phyloP scores from a whole-genome alignment of 1,140 invertebrate genomes.

The Diprion similis region DNA sequence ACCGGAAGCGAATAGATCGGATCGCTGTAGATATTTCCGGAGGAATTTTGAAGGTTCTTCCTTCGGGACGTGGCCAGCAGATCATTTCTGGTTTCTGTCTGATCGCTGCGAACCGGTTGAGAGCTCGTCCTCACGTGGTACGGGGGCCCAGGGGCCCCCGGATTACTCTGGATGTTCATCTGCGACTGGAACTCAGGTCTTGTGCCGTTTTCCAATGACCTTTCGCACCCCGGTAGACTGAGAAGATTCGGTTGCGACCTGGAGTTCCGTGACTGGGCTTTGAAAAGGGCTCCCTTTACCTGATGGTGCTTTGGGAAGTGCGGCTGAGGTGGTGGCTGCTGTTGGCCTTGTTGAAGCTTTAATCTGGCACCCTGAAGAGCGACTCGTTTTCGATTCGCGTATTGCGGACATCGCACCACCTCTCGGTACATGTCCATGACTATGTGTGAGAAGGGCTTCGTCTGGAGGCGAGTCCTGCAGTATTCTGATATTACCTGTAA shows the following conservation, averaged over 20 bases:
- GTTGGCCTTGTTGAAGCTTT: slow-evolving; percentile 21
- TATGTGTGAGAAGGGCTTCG: slow-evolving; percentile 67
- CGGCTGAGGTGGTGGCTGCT: slow-evolving; percentile 20
- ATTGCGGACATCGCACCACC: slow-evolving; percentile 56
- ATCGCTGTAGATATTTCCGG: slow-evolving; percentile 45
- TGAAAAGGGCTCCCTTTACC: slow-evolving; percentile 46
- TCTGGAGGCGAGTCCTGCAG: slow-evolving; percentile 62
- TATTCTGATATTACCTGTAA: slow-evolving; percentile 68
- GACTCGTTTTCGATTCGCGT: slow-evolving; percentile 47
- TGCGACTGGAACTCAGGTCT: slow-evolving; percentile 50
- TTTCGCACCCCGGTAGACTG: slow-evolving; percentile 34
- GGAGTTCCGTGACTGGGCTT: slow-evolving; percentile 53
- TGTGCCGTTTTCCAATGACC: slow-evolving; percentile 23
- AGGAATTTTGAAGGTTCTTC: slow-evolving; percentile 28
- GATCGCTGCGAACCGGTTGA: slow-evolving; percentile 36
- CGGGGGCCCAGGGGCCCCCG: slow-evolving; percentile 14
- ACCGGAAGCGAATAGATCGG: slow-evolving; percentile 57
- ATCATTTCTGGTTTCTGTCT: slow-evolving; percentile 43
- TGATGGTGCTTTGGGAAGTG: slow-evolving; percentile 33
- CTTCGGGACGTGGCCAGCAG: slow-evolving; percentile 26
- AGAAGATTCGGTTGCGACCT: slow-evolving; percentile 56
- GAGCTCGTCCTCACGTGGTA: slow-evolving; percentile 40
- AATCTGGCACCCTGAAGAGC: slow-evolving; percentile 33
- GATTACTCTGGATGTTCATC: slow-evolving; percentile 37
- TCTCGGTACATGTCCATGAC: slow-evolving; percentile 70